phyloP scores from a whole-genome alignment of 2,888 invertebrate species.

The Halictus quadricinctus region DNA sequence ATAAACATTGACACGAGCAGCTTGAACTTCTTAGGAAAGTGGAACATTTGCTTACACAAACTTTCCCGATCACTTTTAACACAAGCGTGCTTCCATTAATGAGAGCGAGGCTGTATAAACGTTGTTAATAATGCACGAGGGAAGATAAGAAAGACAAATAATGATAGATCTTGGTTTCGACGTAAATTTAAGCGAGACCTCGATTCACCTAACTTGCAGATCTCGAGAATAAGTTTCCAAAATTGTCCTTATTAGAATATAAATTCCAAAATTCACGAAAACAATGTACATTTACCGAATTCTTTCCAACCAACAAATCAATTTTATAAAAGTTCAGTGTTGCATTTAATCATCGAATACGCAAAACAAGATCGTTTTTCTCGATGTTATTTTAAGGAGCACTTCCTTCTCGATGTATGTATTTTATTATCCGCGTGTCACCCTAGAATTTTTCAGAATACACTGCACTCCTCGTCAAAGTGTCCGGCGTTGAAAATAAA shows the following conservation, averaged over 20 bases:
- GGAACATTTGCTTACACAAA: slow-evolving; percentile 6
- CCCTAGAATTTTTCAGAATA: neutral
- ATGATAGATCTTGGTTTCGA: neutral
- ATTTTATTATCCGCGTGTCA: neutral
- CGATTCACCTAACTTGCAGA: neutral
- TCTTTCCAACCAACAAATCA: neutral
- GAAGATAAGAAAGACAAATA: slow-evolving; percentile 1
- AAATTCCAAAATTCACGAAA: neutral
- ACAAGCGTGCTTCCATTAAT: slow-evolving; percentile 8
- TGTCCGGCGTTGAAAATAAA: slow-evolving; percentile 7
- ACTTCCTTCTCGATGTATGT: neutral
- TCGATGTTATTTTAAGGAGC: neutral
- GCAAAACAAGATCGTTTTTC: neutral
- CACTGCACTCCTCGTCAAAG: slow-evolving; percentile 2
- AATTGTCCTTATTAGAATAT: neutral
- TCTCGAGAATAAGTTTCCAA: neutral
- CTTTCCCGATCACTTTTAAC: slow-evolving; percentile 12
- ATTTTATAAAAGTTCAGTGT: neutral
- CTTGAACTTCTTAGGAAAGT: slow-evolving; percentile 13
- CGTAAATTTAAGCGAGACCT: neutral
- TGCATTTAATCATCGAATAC: neutral
- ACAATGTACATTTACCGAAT: neutral
- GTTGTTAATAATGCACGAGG: slow-evolving; percentile 15
- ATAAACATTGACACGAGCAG: slow-evolving; percentile 6
- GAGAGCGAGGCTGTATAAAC: neutral